Conservation (phyloP, 2,797 vertebrate genomes). For the Anabas testudineus region DNA sequence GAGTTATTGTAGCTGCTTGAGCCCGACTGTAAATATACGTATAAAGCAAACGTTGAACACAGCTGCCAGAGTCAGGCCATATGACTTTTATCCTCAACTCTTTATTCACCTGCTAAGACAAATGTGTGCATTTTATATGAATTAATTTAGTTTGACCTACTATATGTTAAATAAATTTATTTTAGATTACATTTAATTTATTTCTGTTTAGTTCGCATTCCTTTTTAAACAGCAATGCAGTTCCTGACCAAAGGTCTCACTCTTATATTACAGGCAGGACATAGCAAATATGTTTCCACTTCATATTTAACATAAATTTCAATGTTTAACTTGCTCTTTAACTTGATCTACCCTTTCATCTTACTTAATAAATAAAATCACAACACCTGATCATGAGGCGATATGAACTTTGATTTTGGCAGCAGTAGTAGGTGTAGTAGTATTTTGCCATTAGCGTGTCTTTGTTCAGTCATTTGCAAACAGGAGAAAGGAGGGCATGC, state of each 20-base stretch:
- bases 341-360: neutral
- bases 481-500: constrained; percentile 10
- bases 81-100: constrained; percentile 22
- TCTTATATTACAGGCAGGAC: constrained; percentile 19
- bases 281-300: neutral
- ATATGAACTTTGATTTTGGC: constrained; percentile 23
- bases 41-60: constrained; percentile 4
- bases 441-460: constrained; percentile 3
- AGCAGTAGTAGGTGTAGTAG: neutral
- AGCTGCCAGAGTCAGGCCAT: constrained; percentile 7
- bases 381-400: neutral
- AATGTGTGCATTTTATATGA: constrained; percentile 9
- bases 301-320: constrained; percentile 4
- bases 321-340: too few species aligned
- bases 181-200: too few species aligned
- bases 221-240: too few species aligned
- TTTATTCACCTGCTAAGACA: constrained; percentile 29
- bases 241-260: too few species aligned
- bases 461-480: constrained; percentile 25
- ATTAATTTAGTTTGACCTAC: constrained; percentile 16
- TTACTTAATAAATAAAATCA: constrained; percentile 3
- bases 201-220: too few species aligned
- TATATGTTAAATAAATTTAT: neutral
- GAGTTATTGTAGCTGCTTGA: constrained; percentile 29
- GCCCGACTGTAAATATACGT: constrained; percentile 10